phyloP scores from a whole-genome alignment of 2,888 invertebrate species.

The Spialia ferax region DNA sequence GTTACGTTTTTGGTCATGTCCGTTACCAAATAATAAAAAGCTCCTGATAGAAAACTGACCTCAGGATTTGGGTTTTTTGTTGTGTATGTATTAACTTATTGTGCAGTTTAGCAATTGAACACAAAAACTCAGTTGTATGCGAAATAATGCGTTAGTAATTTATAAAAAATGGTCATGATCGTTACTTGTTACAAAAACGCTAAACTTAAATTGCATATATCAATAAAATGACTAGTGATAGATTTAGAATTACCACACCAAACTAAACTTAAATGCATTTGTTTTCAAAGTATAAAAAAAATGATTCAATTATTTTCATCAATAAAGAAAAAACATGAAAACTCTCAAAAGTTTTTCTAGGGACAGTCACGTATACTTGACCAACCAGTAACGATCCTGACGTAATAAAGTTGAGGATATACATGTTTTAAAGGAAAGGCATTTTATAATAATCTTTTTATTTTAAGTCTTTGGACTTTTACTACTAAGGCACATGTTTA shows the following conservation, averaged over 20 bases:
- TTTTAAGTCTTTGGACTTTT: conserved; percentile 8
- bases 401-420: conserved; percentile 9
- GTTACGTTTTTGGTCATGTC: conserved; percentile 38
- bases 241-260: conserved; percentile 22
- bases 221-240: conserved; percentile 27
- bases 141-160: conserved; percentile 36
- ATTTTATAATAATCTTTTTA: not conserved
- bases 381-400: conserved; percentile 4
- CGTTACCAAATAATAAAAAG: conserved; percentile 37
- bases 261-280: conserved; percentile 28
- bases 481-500: conserved; percentile 13
- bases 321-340: conserved; percentile 8
- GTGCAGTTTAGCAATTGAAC: conserved; percentile 25
- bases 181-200: conserved; percentile 31
- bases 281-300: conserved; percentile 29
- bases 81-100: conserved; percentile 33
- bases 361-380: conserved; percentile 10
- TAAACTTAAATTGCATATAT: conserved; percentile 31
- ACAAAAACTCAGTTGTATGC: conserved; percentile 29
- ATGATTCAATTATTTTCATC: conserved; percentile 1
- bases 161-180: conserved; percentile 38
- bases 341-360: conserved; percentile 10
- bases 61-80: conserved; percentile 26
- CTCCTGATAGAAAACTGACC: conserved; percentile 33
- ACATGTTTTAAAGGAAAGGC: not conserved